Conservation (phyloP, 2,888 invertebrate genomes). For the Lomographa bimaculata region DNA sequence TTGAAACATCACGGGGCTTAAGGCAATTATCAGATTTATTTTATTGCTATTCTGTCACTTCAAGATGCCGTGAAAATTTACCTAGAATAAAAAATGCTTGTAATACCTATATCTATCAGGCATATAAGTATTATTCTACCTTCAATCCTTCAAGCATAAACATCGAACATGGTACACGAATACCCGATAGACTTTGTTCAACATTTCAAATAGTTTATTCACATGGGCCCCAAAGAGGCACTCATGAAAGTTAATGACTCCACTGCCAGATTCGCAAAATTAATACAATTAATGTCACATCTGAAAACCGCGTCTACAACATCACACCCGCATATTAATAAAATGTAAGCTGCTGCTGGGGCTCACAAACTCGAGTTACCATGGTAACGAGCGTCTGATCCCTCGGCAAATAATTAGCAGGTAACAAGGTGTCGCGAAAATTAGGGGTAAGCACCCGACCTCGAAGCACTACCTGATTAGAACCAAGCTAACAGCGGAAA, state of each 20-base stretch:
- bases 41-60: no score
- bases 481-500: conserved; percentile 62
- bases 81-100: no score
- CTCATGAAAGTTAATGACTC: no score
- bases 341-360: conserved; percentile 47
- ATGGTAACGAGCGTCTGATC: conserved; percentile 59
- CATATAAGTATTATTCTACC: no score
- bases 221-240: no score
- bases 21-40: no score
- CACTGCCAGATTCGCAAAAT: no score
- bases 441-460: conserved; percentile 64
- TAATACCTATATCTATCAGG: no score
- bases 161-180: conserved; percentile 42
- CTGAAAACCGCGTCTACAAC: conserved; percentile 64
- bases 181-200: conserved; percentile 61
- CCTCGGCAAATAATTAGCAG: conserved; percentile 69
- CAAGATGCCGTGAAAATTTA: no score
- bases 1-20: conserved; percentile 6
- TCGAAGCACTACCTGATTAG: conserved; percentile 70
- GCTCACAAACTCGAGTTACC: conserved; percentile 56
- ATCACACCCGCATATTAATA: conserved; percentile 56
- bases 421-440: conserved; percentile 75
- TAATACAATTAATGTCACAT: no score
- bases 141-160: conserved; percentile 50
- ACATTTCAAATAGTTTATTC: no score